Evolutionary conservation across 2,113 vertebrate species (phyloP).

Genomic region (Xenus cinereus): DNA sequence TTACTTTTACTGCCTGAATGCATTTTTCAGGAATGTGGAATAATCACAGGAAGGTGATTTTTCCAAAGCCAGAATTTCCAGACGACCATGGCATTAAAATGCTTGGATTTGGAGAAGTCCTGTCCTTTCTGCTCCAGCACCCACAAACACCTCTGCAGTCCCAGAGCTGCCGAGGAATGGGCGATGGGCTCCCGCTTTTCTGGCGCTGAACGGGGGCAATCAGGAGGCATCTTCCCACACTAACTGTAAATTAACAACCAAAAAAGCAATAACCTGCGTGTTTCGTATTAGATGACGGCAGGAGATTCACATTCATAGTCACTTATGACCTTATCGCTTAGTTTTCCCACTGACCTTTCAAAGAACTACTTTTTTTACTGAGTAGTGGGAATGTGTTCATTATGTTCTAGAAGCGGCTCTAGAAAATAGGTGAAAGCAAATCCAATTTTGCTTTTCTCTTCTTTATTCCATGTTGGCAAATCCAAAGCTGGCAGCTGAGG

Average conservation of each 20-base stretch:
- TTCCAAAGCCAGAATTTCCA: neutral
- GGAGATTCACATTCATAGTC: neutral
- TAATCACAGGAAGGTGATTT: neutral
- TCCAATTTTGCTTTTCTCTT: neutral
- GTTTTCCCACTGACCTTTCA: slow-evolving; percentile 21
- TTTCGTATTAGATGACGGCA: neutral
- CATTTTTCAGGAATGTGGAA: neutral
- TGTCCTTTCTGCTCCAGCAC: neutral
- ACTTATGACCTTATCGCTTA: neutral
- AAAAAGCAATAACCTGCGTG: neutral
- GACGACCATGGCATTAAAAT: neutral
- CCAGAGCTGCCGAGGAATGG: neutral
- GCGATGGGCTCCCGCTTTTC: neutral
- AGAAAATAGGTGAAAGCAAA: neutral
- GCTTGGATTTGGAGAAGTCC: neutral
- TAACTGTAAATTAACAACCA: neutral
- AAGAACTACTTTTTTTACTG: neutral
- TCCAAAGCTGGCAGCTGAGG: neutral
- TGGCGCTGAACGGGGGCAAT: neutral
- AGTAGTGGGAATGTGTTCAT: neutral
- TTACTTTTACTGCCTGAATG: neutral
- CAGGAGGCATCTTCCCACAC: neutral
- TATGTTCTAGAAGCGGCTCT: neutral
- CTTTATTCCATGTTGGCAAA: neutral
- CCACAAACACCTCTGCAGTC: neutral